Conservation (phyloP, 2,797 vertebrate species). For the Pipistrellus pipistrellus region DNA sequence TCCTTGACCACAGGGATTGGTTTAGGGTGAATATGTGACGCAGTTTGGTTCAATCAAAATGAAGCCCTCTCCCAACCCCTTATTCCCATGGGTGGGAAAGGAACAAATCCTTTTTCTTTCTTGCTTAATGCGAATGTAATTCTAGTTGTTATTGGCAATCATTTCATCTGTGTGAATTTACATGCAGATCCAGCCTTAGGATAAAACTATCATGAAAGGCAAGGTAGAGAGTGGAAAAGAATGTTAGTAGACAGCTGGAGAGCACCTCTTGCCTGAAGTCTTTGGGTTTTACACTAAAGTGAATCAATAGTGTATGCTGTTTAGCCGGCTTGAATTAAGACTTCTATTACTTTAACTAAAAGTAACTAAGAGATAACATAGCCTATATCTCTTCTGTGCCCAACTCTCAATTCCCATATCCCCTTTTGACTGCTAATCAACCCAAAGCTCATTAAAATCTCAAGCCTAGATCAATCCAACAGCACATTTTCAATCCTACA, state of each 20-base stretch:
- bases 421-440: background rate
- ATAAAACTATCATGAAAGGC: background rate
- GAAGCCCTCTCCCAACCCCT: background rate
- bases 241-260: background rate
- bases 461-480: background rate
- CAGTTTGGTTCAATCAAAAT: background rate
- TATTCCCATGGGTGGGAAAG: background rate
- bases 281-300: background rate
- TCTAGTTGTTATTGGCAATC: background rate
- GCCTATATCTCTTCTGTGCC: background rate
- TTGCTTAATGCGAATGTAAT: background rate
- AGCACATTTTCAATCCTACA: background rate
- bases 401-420: background rate
- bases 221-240: background rate
- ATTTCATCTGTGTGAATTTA: constrained; percentile 12
- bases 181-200: background rate
- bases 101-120: constrained; percentile 11
- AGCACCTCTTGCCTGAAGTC: background rate
- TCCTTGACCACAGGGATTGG: background rate
- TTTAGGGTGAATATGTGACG: background rate
- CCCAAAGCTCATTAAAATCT: too few relatives aligned
- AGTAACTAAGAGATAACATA: background rate
- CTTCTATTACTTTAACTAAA: background rate
- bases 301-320: background rate
- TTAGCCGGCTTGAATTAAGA: background rate